phyloP scores from a whole-genome alignment of 2,888 invertebrate species.

The Galerucella calmariensis region DNA sequence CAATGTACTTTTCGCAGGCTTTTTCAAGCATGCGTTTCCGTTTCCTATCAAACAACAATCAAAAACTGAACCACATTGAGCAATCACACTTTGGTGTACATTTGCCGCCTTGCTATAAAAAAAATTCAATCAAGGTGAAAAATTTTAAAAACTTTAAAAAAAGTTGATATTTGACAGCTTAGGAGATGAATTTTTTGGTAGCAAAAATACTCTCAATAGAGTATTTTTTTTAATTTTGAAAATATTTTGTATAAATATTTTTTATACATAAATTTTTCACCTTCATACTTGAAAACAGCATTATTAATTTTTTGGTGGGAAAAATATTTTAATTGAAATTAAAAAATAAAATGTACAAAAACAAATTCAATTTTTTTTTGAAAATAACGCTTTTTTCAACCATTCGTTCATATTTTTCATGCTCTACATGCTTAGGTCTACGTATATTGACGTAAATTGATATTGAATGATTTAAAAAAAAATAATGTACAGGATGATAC shows the following conservation, averaged over 20 bases:
- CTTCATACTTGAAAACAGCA: conserved; percentile 51
- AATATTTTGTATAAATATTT: neutral
- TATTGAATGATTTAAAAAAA: neutral
- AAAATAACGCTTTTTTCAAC: conserved; percentile 26
- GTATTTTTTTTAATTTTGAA: conserved; percentile 15
- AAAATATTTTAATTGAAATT: conserved; percentile 25
- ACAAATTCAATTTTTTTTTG: neutral
- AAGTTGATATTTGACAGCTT: neutral
- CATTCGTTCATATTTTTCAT: conserved; percentile 33
- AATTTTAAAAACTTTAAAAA: conserved; percentile 33
- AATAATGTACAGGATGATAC: conserved; percentile 1
- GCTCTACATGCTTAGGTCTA: conserved; percentile 29
- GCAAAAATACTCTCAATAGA: neutral
- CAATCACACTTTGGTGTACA: conserved; percentile 59
- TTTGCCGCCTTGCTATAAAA: conserved; percentile 40
- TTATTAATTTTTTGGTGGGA: conserved; percentile 29
- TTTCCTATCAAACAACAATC: conserved; percentile 48
- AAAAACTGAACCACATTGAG: conserved; percentile 42
- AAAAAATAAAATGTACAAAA: conserved; percentile 26
- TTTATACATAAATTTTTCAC: conserved; percentile 46
- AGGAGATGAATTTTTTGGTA: too few species aligned
- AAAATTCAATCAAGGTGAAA: conserved; percentile 47
- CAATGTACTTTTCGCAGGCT: conserved; percentile 43
- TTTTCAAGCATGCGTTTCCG: conserved; percentile 46
- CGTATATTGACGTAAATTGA: conserved; percentile 25